Evolutionary conservation across 2,797 vertebrate species (phyloP), one percentile per base, ranked within the genome.

Genomic region (Karalla daura): DNA sequence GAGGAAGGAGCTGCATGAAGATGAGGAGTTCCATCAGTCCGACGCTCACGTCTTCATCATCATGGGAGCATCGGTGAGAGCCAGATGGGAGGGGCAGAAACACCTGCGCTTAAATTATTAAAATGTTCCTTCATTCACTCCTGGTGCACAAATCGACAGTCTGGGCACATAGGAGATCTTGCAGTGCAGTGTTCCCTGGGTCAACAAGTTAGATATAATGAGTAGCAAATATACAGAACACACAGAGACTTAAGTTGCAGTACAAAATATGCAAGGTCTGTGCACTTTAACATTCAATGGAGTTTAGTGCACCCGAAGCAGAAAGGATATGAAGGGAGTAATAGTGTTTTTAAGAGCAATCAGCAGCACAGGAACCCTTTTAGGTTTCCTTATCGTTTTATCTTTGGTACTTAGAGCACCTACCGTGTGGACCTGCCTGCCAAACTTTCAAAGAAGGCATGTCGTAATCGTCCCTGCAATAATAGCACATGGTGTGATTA

Each of bases 11-110:
- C 91, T 97, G 41, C 73, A 90, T 61, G 90, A 95, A 9, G 95
- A 95, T 51, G 62, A 91, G 58, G 93, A 94, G 68, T 97, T 97
- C 86, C 93, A 84, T 56, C 92, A 95, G 58, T 89, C 93, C 0
- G 94, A 96, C 0, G 93, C 87, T 8, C 95, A 97, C 51, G 67
- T 96, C 77, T 97, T 97, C 87, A 95, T 97, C 90, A 95, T 97
- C 84, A 92, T 97, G 93, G 96, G 96, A 1, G 96, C 96, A 14
- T 97, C 96, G 90, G 96, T 97, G 79, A 96, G 95, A 55, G 13
- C 7, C 95, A 95, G 59, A 17, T 18, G 27, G 32, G 23, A 47
- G 24, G 37, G 4, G 39, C 9, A 15, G 13, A 10, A 39, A n/a
- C n/a, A n/a, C n/a, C n/a, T n/a, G n/a, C n/a, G n/a, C n/a, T n/a